Conservation (phyloP, 2,888 invertebrate species). For the Lepidonotus clava region DNA sequence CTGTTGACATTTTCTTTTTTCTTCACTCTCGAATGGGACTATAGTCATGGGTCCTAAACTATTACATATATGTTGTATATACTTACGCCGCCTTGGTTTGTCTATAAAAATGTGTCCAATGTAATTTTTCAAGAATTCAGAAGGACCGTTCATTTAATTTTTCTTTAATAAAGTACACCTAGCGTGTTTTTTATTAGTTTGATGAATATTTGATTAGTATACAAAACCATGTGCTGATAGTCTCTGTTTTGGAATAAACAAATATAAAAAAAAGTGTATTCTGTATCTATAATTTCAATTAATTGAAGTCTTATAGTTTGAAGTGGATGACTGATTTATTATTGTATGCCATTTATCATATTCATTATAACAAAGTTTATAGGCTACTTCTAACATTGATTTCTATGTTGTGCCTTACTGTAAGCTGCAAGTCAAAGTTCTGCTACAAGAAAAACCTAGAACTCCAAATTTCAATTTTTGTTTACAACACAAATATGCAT, state of each 20-base stretch:
- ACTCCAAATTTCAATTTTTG: too few species aligned
- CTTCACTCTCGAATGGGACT: background rate
- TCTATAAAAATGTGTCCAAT: slow-evolving; percentile 18
- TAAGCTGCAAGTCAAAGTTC: background rate
- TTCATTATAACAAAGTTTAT: background rate
- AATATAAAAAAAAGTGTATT: too few species aligned
- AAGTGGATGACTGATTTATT: too few species aligned
- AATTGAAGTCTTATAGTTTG: too few species aligned
- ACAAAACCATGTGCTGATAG: too few species aligned
- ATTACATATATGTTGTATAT: too few species aligned
- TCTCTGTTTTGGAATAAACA: too few species aligned
- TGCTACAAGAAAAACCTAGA: too few species aligned
- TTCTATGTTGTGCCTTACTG: background rate
- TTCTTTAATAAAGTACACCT: background rate
- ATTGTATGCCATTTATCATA: too few species aligned
- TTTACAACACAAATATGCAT: background rate
- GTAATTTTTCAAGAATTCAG: slow-evolving; percentile 2
- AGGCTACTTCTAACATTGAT: background rate
- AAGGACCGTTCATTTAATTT: background rate
- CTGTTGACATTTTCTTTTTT: background rate
- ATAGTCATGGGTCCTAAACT: background rate
- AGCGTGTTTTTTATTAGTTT: too few species aligned
- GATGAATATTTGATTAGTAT: too few species aligned
- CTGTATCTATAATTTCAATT: too few species aligned
- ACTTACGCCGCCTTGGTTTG: slow-evolving; percentile 35